These are phyloP conservation scores for Margaritifera margaritifera DNA, from an alignment of 2,888 invertebrate genomes.

Conservation along the genomic window DNA sequence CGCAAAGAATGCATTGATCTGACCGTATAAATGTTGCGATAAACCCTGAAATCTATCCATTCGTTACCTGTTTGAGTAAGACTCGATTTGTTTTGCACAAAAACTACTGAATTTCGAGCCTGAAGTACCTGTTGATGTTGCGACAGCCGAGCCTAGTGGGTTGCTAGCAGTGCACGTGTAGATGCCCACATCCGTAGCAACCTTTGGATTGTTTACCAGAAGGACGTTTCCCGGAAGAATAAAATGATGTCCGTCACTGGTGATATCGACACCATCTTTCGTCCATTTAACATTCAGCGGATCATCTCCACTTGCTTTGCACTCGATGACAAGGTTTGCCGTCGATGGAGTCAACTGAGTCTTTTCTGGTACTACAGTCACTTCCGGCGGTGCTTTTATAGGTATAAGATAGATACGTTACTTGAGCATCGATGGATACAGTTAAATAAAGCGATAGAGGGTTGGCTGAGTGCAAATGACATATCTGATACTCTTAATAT, in stretches of 20 bases:
- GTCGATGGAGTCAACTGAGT: constrained; percentile 19
- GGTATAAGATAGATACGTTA: background rate
- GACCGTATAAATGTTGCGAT: too few relatives aligned
- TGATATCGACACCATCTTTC: constrained; percentile 32
- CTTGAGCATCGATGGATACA: background rate
- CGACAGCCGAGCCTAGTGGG: constrained; percentile 23
- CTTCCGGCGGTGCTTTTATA: constrained; percentile 29
- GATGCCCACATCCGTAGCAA: constrained; percentile 28
- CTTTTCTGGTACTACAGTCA: constrained; percentile 17
- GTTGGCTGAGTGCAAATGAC: background rate
- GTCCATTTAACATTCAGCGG: constrained; percentile 38
- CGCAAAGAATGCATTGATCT: too few relatives aligned
- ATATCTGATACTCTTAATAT: background rate
- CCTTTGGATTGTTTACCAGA: constrained; percentile 26
- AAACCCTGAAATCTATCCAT: too few relatives aligned
- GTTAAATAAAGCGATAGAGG: background rate
- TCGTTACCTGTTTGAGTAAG: too few relatives aligned
- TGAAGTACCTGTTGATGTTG: constrained; percentile 25
- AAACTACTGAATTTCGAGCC: too few relatives aligned
- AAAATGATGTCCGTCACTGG: constrained; percentile 27
- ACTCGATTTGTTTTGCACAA: too few relatives aligned
- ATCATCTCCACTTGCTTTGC: constrained; percentile 33
- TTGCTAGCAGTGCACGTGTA: constrained; percentile 41
- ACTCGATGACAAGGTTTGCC: constrained; percentile 34
- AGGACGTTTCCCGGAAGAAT: constrained; percentile 41